Conservation (phyloP, 2,113 vertebrate genomes). For the Leucosticte australis region DNA sequence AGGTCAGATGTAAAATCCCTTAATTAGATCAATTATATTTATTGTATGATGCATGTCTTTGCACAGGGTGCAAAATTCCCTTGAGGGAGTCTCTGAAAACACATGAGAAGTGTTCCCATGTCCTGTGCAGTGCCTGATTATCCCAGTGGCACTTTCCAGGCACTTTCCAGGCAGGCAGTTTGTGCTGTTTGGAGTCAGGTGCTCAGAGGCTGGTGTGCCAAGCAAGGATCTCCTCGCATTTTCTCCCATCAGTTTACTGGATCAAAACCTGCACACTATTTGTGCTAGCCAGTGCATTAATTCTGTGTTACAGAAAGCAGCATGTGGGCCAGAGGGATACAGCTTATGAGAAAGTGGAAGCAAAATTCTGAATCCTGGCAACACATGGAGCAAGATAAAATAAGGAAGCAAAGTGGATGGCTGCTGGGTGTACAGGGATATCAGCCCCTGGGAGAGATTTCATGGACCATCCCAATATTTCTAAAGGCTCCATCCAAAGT, state of each 20-base stretch:
- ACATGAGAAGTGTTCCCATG: background rate
- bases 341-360: background rate
- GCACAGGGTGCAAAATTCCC: background rate
- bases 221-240: background rate
- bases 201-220: background rate
- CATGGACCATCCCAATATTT: background rate
- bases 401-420: background rate
- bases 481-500: background rate
- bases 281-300: background rate
- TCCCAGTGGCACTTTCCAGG: background rate
- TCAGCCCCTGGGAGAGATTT: background rate
- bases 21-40: background rate
- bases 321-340: background rate
- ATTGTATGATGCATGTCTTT: background rate
- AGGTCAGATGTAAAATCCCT: background rate
- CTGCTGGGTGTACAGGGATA: background rate
- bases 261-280: background rate
- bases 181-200: no score
- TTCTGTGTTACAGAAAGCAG: background rate
- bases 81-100: background rate
- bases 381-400: background rate
- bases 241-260: background rate
- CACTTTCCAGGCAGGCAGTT: background rate
- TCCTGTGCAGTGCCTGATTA: background rate
- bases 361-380: background rate